Base-by-base conservation (phyloP, 2,888 invertebrate species). In the Andrena fulva region DNA sequence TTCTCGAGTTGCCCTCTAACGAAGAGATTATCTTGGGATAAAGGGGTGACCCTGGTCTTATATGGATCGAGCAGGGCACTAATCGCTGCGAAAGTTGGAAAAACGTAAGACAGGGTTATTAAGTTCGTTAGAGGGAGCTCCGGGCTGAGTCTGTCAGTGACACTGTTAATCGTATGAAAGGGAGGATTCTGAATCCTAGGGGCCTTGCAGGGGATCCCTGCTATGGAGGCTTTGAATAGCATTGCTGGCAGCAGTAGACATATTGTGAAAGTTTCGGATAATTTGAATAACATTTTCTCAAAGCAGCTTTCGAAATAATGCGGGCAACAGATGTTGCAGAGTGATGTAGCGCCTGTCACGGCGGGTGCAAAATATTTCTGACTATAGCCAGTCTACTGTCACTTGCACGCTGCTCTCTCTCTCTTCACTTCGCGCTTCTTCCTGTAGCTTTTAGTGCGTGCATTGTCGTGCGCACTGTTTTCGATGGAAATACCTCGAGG, bases 281-380 rank as follows among this genome's bases (percentile, higher is more conserved):
- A 52, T 52, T 52, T 52, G 52, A 52, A 52, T 52, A 52, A 52
- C 52, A 52, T 52, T 52, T 52, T 52, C 52, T 52, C 52, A 52
- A 52, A 52, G 20, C 8, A 52, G 56, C 24, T 56, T 56, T 27
- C 24, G 56, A 10, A 27, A 27, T 56, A 27, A 24, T 56, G 56
- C 12, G 10, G 56, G 56, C 10, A 56, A 27, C 56, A 56, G 56
- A 56, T 20, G 56, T 56, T 56, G 56, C 24, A 5, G 56, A 56
- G 12, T 27, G 24, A 27, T 56, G 56, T 56, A 56, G 52, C 52
- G 52, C 52, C 52, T 52, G 52, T 52, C 52, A 52, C 52, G 52
- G 52, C 8, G 52, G 52, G 52, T 20, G 52, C 52, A 20, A 52
- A 52, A 52, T 52, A 20, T 52, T 20, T 52, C 52, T 52, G 52